Base-by-base conservation (phyloP, 2,888 invertebrate genomes). In the Kryphioiulus occultus region DNA sequence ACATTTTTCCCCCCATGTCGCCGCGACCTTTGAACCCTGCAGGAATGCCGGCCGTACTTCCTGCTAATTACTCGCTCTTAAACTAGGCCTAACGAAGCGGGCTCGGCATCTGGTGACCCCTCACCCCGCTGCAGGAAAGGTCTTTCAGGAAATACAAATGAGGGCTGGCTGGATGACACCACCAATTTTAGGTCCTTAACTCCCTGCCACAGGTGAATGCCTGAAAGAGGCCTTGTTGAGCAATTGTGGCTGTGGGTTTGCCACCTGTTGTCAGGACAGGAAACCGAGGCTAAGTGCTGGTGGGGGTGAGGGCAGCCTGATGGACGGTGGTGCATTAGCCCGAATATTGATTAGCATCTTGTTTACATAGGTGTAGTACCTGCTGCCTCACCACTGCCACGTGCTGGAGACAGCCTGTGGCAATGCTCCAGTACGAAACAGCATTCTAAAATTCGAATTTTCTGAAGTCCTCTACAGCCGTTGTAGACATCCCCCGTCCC, bases 71-170 rank as follows among this genome's bases (percentile, higher is more conserved):
- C 78, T 30, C 30, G 30, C 15, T 53, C n/a, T 53, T n/a, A n/a
- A 53, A 53, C n/a, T 53, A n/a, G 53, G 53, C 53, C 53, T 53
- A n/a, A n/a, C 53, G 53, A 53, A 53, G 53, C 17, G 47, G 47
- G 47, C 47, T 12, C 15, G 53, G 53, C 68, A 68, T 68, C 68
- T 78, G 30, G 0, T 78, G 78, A 78, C 78, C 30, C 78, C 15
- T 78, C 30, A 78, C 78, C 78, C 26, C 26, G 30, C 26, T 78
- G 78, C 78, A 30, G 78, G 78, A 78, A 78, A 78, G 78, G 78
- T 78, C 78, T 78, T 78, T 78, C 78, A 78, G 78, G 78, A 78
- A 78, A 78, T 78, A 78, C 78, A 78, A 68, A 68, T 12, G 68
- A 26, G 26, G 68, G 68, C 26, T 68, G 68, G 68, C 68, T 10